Base-by-base conservation (phyloP, 2,113 vertebrate genomes). In the Chaenogobius annularis region DNA sequence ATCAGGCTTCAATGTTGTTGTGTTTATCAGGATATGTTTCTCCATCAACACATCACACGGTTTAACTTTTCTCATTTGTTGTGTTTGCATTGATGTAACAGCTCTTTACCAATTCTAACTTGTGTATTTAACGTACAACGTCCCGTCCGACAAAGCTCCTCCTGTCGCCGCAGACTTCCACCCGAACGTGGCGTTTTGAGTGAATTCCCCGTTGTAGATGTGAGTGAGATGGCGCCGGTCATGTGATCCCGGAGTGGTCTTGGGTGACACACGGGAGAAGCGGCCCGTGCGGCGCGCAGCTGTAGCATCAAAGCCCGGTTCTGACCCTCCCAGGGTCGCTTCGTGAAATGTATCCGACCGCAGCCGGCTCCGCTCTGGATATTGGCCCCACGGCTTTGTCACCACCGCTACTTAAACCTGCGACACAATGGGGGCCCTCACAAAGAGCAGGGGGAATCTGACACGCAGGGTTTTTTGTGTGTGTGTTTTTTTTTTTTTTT, bases 291-390 rank as follows among this genome's bases (percentile, higher is more conserved):
- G 46, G 46, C 5, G 13, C 12, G 48, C 78, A 69, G 83, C 86
- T 81, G 83, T 37, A 75, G 79, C 48, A 85, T 88, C 84, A 88
- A 80, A 84, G 88, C 35, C 0, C 46, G 4, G 12, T 12, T 62
- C 22, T 12, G 31, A 63, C 69, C 65, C 75, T 55, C 73, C 19
- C 71, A 15, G 63, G 77, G 70, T 73, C 68, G 69, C 26, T 23
- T 15, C 1, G 6, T 62, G 59, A 35, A 62, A 1, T 79, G 82
- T 81, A 89, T 88, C 77, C 77, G 15, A 83, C 75, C 77, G 71
- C 46, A 48, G 76, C 68, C 73, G 62, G 67, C 63, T 59, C 55
- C 1, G 17, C 13, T 64, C 61, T 64, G 26, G 73, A 69, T 22
- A 35, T 47, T 31, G 31, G 59, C 66, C 67, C 69, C 46, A 8